Conservation (phyloP, 1,140 invertebrate species). For the Euwallacea similis region DNA sequence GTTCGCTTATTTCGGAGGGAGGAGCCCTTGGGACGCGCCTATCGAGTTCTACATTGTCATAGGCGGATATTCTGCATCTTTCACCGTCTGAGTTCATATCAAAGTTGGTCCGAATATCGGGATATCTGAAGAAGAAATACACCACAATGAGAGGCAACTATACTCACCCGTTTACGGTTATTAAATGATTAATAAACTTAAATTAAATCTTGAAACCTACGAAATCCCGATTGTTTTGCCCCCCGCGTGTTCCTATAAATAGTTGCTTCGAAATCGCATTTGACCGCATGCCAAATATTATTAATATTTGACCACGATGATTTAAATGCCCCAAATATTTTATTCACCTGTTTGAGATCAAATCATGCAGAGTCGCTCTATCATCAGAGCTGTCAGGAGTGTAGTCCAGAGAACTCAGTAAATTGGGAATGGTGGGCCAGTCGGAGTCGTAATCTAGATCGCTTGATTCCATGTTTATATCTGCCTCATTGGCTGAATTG, state of each 20-base stretch:
- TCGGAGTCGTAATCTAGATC: conserved; percentile 59
- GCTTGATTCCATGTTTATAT: conserved; percentile 53
- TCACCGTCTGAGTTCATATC: conserved; percentile 42
- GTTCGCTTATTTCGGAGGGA: conserved; percentile 50
- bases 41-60: conserved; percentile 71
- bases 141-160: neutral
- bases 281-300: too few relatives aligned
- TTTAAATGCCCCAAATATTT: too few relatives aligned
- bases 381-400: conserved; percentile 58
- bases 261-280: too few relatives aligned
- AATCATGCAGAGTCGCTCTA: conserved; percentile 69
- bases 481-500: conserved; percentile 45
- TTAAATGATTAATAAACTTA: neutral
- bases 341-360: conserved; percentile 69
- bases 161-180: neutral
- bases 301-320: too few relatives aligned
- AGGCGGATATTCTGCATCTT: conserved; percentile 66
- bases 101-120: conserved; percentile 48
- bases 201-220: too few relatives aligned
- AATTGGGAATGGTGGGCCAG: conserved; percentile 46
- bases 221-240: too few relatives aligned
- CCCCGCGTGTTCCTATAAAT: too few relatives aligned
- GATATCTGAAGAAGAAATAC: conserved; percentile 43
- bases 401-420: conserved; percentile 46
- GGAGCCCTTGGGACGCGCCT: conserved; percentile 45